These are phyloP conservation scores for Cisticola juncidis DNA, from an alignment of 2,113 vertebrate species.

Conservation along the genomic window DNA sequence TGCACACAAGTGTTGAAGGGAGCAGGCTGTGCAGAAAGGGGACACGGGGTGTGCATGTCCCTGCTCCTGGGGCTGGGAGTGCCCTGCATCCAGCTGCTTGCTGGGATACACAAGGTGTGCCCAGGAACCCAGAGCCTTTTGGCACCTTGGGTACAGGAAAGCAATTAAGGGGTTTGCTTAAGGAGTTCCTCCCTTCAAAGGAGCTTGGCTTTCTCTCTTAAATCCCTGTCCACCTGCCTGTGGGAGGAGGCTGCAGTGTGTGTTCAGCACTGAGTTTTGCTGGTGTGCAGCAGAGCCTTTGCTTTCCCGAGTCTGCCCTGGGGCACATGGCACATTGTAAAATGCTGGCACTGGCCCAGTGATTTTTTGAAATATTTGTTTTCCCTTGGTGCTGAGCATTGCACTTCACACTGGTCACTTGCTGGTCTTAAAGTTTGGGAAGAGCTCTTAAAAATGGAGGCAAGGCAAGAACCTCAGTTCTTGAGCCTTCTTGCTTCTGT, in stretches of 20 bases:
- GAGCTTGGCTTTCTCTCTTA: not conserved
- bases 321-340: rapidly evolving
- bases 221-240: not conserved
- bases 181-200: not conserved
- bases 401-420: not conserved
- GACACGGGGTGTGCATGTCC: rapidly evolving
- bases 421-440: not conserved
- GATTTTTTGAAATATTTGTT: not conserved
- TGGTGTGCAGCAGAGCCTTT: not conserved
- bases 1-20: rapidly evolving
- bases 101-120: not conserved
- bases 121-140: rapidly evolving
- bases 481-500: not conserved
- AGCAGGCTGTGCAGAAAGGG: not conserved
- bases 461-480: not conserved
- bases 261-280: not conserved
- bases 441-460: not conserved
- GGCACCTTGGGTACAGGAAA: not conserved
- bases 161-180: not conserved
- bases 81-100: rapidly evolving
- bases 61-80: not conserved
- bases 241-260: rapidly evolving
- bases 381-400: not conserved
- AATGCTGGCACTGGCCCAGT: not conserved
- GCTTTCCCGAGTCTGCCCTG: rapidly evolving